Conservation (phyloP, 2,113 vertebrate species). For the Tenebrosternarchus preto region DNA sequence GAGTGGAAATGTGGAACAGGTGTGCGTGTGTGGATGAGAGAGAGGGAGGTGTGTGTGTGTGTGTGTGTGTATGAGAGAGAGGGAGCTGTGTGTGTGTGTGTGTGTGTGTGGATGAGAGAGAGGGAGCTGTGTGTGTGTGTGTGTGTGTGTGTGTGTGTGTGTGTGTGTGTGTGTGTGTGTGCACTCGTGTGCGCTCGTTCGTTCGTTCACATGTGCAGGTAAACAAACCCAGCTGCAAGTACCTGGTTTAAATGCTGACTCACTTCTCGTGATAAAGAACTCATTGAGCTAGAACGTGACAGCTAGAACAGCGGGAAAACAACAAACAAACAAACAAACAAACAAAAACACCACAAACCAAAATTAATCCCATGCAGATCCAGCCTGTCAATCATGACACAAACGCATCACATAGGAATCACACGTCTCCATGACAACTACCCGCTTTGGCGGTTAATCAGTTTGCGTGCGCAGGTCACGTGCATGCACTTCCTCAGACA, state of each 20-base stretch:
- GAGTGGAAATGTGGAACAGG: conserved; percentile 15
- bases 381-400: conserved; percentile 40
- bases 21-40: background rate
- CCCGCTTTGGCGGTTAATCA: background rate
- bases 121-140: background rate
- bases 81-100: no score
- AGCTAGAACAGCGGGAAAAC: conserved; percentile 86
- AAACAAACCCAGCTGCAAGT: conserved; percentile 78
- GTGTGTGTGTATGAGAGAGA: no score
- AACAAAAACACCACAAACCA: conserved; percentile 70
- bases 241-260: conserved; percentile 98
- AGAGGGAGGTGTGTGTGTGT: conserved; percentile 12
- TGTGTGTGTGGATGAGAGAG: background rate
- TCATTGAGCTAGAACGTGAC: conserved; percentile 97
- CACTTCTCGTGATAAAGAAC: conserved; percentile 96
- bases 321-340: conserved; percentile 73
- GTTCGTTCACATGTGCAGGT: conserved; percentile 28
- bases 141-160: background rate
- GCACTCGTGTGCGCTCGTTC: conserved; percentile 24
- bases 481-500: background rate
- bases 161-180: background rate
- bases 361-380: conserved; percentile 71
- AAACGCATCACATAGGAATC: conserved; percentile 16
- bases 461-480: no score
- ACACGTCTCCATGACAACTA: background rate